Conservation (phyloP, 2,113 vertebrate genomes). For the Azemiops feae region DNA sequence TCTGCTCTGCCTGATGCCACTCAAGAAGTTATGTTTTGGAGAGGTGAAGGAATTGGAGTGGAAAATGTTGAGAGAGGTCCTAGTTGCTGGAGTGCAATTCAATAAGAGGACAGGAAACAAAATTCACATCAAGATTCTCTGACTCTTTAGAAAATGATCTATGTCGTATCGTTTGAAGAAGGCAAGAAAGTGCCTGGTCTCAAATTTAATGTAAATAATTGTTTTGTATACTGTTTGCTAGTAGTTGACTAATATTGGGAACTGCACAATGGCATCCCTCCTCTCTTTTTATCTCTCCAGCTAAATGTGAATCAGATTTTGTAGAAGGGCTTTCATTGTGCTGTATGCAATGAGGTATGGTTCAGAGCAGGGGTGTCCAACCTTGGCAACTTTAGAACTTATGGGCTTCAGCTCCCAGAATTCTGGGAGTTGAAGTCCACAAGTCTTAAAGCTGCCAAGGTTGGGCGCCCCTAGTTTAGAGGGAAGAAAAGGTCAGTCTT, state of each 20-base stretch:
- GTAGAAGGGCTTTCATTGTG: background rate
- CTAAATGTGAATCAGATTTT: conserved; percentile 30
- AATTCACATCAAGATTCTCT: background rate
- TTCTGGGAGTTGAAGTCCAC: no score
- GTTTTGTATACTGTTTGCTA: conserved; percentile 22
- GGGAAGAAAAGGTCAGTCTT: background rate
- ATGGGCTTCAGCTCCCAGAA: background rate
- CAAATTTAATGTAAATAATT: conserved; percentile 49
- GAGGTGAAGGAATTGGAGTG: background rate
- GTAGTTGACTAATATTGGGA: conserved; percentile 29
- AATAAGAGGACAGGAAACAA: background rate
- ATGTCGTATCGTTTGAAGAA: conserved; percentile 23
- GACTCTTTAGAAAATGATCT: conserved; percentile 19
- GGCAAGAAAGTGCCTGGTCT: conserved; percentile 29
- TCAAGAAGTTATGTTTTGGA: background rate
- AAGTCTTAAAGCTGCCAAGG: no score
- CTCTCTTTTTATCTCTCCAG: conserved; percentile 6
- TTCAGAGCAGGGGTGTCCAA: background rate
- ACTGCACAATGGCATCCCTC: conserved; percentile 19
- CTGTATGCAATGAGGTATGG: background rate
- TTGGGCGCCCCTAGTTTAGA: background rate
- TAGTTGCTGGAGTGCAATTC: background rate
- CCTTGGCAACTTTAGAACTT: background rate
- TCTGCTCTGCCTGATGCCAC: background rate
- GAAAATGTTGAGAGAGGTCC: background rate